Evolutionary conservation across 2,113 vertebrate species (phyloP).

Genomic region (Phrynosoma blainvillii): DNA sequence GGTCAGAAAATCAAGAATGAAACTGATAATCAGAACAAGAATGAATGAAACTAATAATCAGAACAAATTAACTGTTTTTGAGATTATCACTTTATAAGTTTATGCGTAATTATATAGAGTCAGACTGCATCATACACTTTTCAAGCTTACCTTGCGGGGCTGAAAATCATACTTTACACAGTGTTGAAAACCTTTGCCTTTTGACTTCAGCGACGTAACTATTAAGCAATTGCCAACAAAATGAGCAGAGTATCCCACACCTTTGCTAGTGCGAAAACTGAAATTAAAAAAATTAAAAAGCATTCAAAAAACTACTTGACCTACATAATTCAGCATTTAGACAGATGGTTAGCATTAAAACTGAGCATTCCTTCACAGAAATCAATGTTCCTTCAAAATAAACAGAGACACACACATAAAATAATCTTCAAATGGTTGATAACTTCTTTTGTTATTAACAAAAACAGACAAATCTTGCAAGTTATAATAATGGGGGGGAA

Average conservation of each 20-base stretch:
- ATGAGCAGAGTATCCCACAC: conserved; percentile 97
- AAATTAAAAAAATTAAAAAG: conserved; percentile 39
- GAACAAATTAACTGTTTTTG: background rate
- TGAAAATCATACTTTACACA: conserved; percentile 99
- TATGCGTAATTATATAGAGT: background rate
- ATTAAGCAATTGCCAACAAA: conserved; percentile 98
- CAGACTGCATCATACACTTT: background rate
- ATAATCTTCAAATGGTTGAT: background rate
- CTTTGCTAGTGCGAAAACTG: conserved; percentile 98
- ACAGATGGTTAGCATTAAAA: background rate
- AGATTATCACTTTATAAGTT: background rate
- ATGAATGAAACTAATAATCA: background rate
- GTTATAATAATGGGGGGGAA: background rate
- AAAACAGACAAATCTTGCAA: background rate
- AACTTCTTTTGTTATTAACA: background rate
- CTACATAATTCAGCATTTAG: background rate
- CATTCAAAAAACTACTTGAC: background rate
- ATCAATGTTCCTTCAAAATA: background rate
- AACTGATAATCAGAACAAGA: background rate
- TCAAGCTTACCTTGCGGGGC: conserved; percentile 87
- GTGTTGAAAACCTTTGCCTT: conserved; percentile 98
- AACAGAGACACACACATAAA: background rate
- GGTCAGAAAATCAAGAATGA: background rate
- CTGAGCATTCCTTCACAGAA: background rate
- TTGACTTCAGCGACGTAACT: conserved; percentile 96